Evolutionary conservation across 2,113 vertebrate genomes (phyloP), one percentile per base, ranked within the genome.

Genomic region (Origma solitaria): DNA sequence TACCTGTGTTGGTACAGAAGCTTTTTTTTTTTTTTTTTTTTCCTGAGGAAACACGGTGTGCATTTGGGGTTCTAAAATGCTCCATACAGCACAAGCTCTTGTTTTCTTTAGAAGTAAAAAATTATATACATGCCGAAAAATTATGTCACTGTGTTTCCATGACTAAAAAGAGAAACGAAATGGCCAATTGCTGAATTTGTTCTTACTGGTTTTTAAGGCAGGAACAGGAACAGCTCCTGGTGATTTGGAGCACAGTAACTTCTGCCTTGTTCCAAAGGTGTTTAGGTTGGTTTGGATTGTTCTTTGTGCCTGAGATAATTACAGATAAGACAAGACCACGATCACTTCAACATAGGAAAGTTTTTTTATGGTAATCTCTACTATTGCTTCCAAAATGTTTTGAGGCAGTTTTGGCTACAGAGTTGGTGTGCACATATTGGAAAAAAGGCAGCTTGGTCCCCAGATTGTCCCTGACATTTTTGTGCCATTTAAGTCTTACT

Each of bases 41-140:
- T 76, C 30, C 51, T 44, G 11, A 35, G 45, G 33, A 40, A 57
- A 13, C 10, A 40, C 19, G 9, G 13, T 18, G 10, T 69, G 16
- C 25, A 11, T 72, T 42, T 69, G 51, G 28, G 22, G 21, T 53
- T 27, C 86, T 57, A 37, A 70, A 73, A 49, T 44, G 44, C 57
- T 56, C 5, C 7, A 6, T 18, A 5, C 4, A 1, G 11, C 37
- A 15, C 38, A 22, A 70, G 19, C 33, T 79, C 13, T 50, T 72
- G 17, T 64, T 88, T 61, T 15, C 37, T 30, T 56, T 64, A 54
- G 64, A 49, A 37, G 13, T 31, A 30, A 51, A 56, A 56, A 51
- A 79, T 0, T 0, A 33, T 23, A 27, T 1, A 27, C 1, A 11
- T 45, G 28, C 6, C 47, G 21, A 75, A 75, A 81, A 78, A 10